phyloP scores from a whole-genome alignment of 64 coral and sea anemone species.

The Dendrophyllia cribrosa region DNA sequence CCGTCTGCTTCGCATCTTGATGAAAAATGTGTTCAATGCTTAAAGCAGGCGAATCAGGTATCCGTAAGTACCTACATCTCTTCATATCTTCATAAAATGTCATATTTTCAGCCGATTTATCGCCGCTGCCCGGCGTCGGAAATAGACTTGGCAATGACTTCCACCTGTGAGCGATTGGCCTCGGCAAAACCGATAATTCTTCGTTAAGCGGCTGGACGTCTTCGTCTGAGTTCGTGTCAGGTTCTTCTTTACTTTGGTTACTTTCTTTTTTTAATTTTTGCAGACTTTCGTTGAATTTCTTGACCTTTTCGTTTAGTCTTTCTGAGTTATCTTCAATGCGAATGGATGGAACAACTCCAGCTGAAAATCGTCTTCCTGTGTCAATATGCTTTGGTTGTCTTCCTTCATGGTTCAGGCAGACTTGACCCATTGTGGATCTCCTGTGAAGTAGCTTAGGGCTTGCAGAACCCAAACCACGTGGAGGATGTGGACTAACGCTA shows the following conservation, averaged over 20 bases:
- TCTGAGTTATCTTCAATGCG: constrained; percentile 15
- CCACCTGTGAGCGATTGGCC: constrained; percentile 19
- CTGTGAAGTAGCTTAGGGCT: not conserved
- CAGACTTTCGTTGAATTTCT: constrained; percentile 34
- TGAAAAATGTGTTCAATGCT: constrained; percentile 26
- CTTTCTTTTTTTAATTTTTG: not conserved
- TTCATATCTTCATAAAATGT: constrained; percentile 33
- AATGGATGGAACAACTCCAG: constrained; percentile 6
- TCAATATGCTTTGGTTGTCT: too few species aligned
- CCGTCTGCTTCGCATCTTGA: not conserved
- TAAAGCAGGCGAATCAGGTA: not conserved
- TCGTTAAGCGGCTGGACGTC: not conserved
- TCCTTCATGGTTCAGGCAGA: not conserved
- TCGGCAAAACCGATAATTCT: not conserved
- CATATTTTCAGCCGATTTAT: not conserved
- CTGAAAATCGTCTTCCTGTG: constrained; percentile 1
- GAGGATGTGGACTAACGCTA: not conserved
- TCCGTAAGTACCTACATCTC: constrained; percentile 33
- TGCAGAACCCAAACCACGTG: not conserved
- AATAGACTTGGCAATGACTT: constrained; percentile 26
- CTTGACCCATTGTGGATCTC: constrained; percentile 11
- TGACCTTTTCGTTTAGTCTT: not conserved
- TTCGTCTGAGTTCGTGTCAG: not conserved
- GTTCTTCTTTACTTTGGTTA: not conserved
- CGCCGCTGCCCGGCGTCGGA: not conserved